Conservation (phyloP, 2,113 vertebrate genomes). For the Brachyistius frenatus region DNA sequence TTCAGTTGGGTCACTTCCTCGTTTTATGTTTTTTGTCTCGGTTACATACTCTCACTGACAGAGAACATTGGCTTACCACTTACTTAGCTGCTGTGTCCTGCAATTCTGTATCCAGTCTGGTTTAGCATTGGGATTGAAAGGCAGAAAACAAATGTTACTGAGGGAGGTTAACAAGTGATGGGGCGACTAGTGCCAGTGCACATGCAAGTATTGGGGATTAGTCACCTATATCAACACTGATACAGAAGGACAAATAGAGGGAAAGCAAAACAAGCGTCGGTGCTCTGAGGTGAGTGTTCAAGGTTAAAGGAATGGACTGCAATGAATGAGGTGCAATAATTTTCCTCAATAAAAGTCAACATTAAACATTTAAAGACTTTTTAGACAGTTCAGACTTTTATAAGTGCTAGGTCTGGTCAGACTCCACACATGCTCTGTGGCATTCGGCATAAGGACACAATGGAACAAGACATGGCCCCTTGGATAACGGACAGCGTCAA, state of each 20-base stretch:
- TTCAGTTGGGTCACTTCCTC: not conserved
- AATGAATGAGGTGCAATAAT: slow-evolving; percentile 15
- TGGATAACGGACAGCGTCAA: too few relatives aligned
- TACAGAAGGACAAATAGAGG: slow-evolving; percentile 2
- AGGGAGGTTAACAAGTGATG: not conserved
- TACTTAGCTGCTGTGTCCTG: slow-evolving; percentile 90
- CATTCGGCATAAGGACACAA: too few relatives aligned
- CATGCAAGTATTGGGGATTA: slow-evolving; percentile 61
- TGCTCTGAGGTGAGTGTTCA: slow-evolving; percentile 15
- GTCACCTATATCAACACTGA: slow-evolving; percentile 19
- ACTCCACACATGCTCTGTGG: not conserved
- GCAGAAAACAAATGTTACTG: slow-evolving; percentile 55
- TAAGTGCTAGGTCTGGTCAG: not conserved
- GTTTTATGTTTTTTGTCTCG: not conserved
- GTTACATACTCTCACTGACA: not conserved
- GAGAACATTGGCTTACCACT: slow-evolving; percentile 66
- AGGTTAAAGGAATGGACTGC: slow-evolving; percentile 24
- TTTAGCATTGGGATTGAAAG: slow-evolving; percentile 73
- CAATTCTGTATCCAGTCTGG: slow-evolving; percentile 94
- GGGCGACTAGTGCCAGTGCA: slow-evolving; percentile 14
- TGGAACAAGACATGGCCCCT: too few relatives aligned
- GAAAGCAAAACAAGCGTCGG: slow-evolving; percentile 21
- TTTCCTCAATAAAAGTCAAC: not conserved
- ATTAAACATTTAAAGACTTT: not conserved
- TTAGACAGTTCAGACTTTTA: not conserved